Conservation (phyloP, 2,113 vertebrate genomes). For the Labeo rohita region DNA sequence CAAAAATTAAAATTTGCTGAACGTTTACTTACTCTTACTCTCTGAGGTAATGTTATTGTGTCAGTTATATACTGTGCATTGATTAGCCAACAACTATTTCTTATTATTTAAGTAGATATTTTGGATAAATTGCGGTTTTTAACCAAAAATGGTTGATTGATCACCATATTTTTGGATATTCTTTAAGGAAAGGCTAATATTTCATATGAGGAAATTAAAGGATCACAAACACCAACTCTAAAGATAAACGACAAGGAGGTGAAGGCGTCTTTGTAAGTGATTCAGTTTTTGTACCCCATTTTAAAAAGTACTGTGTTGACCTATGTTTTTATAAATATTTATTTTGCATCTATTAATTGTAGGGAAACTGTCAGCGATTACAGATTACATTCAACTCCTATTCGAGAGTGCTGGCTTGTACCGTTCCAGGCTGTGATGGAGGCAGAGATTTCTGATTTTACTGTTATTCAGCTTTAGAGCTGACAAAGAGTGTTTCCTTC, state of each 20-base stretch:
- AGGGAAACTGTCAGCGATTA: constrained; percentile 44
- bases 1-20: too few species aligned
- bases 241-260: constrained; percentile 21
- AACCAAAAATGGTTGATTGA: not conserved
- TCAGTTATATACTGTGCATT: not conserved
- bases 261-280: constrained; percentile 1
- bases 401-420: constrained; percentile 42
- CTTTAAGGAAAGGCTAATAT: constrained; percentile 33
- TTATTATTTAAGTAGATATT: not conserved
- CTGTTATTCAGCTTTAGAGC: constrained; percentile 25
- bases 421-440: constrained; percentile 37
- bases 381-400: not conserved
- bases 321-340: not conserved
- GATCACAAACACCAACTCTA: constrained; percentile 9
- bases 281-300: not conserved
- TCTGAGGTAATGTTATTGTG: not conserved
- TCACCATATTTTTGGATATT: not conserved
- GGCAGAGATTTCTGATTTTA: constrained; percentile 45
- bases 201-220: constrained; percentile 20
- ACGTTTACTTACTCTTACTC: too few species aligned
- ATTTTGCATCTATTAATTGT: not conserved
- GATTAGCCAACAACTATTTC: not conserved
- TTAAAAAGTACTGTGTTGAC: not conserved
- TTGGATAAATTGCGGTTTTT: not conserved
- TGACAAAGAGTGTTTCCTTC: not conserved